A percentile compares a stretch with the other conserved stretches of the same genome.
phyloP scores from a whole-genome alignment of 2,888 invertebrate genomes.

The Notocelia uddmanniana region DNA sequence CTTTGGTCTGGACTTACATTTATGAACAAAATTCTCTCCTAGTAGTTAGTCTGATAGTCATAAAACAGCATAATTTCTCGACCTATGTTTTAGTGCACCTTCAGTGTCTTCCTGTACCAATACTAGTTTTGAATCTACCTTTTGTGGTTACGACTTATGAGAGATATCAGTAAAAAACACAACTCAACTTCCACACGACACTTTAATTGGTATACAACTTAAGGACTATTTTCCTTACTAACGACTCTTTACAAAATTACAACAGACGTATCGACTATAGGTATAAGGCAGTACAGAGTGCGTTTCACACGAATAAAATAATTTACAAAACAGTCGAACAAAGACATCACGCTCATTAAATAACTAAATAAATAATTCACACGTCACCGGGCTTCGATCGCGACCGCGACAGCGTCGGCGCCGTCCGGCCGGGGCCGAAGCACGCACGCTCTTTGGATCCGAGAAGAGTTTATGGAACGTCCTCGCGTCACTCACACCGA shows the following conservation, averaged over 20 bases:
- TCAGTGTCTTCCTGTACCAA: background rate
- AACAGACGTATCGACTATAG: slow-evolving; percentile 83
- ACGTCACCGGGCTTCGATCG: slow-evolving; percentile 82
- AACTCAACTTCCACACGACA: slow-evolving; percentile 73
- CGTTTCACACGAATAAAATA: slow-evolving; percentile 84
- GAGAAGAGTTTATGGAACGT: slow-evolving; percentile 82
- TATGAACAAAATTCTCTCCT: background rate
- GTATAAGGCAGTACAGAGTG: slow-evolving; percentile 77
- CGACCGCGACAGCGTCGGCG: slow-evolving; percentile 77
- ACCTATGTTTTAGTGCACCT: no score
- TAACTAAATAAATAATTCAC: slow-evolving; percentile 84
- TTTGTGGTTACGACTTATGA: background rate
- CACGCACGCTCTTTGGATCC: slow-evolving; percentile 85
- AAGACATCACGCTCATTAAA: slow-evolving; percentile 83
- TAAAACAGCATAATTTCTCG: no score
- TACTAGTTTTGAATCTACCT: background rate
- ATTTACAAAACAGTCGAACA: slow-evolving; percentile 85
- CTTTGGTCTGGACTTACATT: background rate
- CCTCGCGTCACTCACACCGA: slow-evolving; percentile 74
- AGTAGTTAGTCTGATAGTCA: no score
- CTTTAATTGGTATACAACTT: slow-evolving; percentile 83
- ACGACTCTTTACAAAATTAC: slow-evolving; percentile 86
- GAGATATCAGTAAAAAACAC: slow-evolving; percentile 51
- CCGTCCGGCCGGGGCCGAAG: slow-evolving; percentile 83
- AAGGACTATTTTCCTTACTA: slow-evolving; percentile 76